Conservation (phyloP, 2,113 vertebrate genomes). For the Clarias macrocephalus region DNA sequence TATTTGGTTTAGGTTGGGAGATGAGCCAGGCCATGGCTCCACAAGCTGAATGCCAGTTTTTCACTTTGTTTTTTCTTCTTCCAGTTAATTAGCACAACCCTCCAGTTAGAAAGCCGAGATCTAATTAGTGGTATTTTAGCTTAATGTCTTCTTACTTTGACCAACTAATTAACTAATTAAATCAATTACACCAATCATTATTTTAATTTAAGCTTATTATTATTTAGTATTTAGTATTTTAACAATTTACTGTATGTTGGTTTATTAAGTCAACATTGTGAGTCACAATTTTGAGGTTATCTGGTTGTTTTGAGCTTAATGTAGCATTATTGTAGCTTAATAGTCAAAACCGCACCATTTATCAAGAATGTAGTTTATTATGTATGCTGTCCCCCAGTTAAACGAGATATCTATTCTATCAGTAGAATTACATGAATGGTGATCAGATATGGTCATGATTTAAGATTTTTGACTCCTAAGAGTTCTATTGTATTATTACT, state of each 20-base stretch:
- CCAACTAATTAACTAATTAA: not conserved
- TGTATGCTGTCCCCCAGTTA: not conserved
- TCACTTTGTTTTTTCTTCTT: too few relatives aligned
- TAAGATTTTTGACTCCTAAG: not conserved
- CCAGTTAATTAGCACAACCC: too few relatives aligned
- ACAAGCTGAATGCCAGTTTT: too few relatives aligned
- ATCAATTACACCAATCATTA: not conserved
- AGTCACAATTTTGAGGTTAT: not conserved
- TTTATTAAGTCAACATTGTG: not conserved
- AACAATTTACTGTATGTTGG: not conserved
- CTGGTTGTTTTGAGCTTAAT: not conserved
- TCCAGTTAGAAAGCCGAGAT: too few relatives aligned
- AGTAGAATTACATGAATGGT: not conserved
- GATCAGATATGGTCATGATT: not conserved
- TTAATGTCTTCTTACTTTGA: not conserved
- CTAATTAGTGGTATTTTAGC: not conserved
- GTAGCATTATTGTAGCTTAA: not conserved
- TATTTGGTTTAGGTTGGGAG: too few relatives aligned
- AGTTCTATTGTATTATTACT: not conserved
- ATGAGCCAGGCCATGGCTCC: too few relatives aligned
- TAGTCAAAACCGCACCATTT: not conserved
- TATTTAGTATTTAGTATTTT: not conserved
- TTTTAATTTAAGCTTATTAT: not conserved
- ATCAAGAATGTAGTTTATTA: not conserved
- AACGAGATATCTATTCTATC: not conserved